Percentiles rank a stretch among this genome's conserved stretches.
Conservation (phyloP, 2,113 vertebrate genomes). For the Strix aluco region DNA sequence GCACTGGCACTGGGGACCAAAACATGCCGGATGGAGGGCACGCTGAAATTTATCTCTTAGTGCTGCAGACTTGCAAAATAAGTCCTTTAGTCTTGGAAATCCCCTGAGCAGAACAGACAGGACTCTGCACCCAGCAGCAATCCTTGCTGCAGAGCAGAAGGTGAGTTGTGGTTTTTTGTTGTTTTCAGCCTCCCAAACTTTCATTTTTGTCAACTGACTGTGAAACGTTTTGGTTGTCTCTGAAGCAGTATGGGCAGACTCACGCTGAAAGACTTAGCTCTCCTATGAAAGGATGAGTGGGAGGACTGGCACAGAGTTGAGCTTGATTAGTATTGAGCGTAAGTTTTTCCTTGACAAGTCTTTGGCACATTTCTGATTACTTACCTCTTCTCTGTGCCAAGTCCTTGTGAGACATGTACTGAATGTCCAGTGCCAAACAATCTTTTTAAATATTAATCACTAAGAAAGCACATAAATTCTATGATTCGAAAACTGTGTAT, state of each 20-base stretch:
- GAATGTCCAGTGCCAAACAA: conserved; percentile 57
- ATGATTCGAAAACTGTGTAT: neutral
- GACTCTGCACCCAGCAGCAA: neutral
- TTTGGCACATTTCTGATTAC: conserved; percentile 60
- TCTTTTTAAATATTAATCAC: conserved; percentile 63
- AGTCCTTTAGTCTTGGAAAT: neutral
- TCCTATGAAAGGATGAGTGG: conserved; percentile 29
- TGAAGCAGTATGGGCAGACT: conserved; percentile 20
- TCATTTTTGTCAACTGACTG: conserved; percentile 27
- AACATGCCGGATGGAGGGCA: neutral
- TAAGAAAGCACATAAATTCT: conserved; percentile 33
- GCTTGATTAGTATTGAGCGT: conserved; percentile 63
- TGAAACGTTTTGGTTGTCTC: conserved; percentile 26
- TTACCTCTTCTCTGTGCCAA: conserved; percentile 49
- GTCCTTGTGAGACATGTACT: conserved; percentile 48
- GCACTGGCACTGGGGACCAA: neutral
- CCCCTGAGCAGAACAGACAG: neutral
- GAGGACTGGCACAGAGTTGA: conserved; percentile 55
- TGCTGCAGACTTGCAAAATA: neutral
- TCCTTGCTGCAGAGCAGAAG: neutral
- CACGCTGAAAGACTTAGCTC: neutral
- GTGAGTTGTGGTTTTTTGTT: neutral
- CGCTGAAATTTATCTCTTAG: neutral
- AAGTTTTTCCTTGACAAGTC: conserved; percentile 61
- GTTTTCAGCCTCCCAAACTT: neutral